Percentiles rank a stretch among this genome's conserved stretches.
These are phyloP conservation scores for Misgurnus anguillicaudatus DNA, from an alignment of 2,113 vertebrate genomes.

Conservation along the genomic window DNA sequence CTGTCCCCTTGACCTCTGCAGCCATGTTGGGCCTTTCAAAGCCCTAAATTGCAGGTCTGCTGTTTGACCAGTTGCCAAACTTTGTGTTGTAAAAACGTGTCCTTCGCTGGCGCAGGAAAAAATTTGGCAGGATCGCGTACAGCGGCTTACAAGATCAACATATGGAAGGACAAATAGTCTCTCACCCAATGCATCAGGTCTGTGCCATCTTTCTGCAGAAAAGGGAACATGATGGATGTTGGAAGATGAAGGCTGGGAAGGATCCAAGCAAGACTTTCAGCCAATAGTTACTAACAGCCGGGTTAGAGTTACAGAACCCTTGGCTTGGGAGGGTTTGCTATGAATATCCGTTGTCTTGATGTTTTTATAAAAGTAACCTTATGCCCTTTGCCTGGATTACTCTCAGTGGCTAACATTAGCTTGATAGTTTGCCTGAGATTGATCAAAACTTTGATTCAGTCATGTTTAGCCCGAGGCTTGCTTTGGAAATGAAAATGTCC, in stretches of 20 bases:
- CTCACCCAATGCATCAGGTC: slow-evolving; percentile 90
- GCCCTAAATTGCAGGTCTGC: slow-evolving; percentile 59
- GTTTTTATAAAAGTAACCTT: slow-evolving; percentile 40
- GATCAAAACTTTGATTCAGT: slow-evolving; percentile 25
- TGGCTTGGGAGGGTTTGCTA: slow-evolving; percentile 67
- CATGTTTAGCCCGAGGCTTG: slow-evolving; percentile 38
- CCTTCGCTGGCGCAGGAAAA: slow-evolving; percentile 74
- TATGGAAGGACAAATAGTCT: slow-evolving; percentile 92
- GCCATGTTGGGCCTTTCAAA: slow-evolving; percentile 47
- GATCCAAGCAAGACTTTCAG: slow-evolving; percentile 78
- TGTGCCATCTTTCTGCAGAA: slow-evolving; percentile 82
- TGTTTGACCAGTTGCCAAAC: slow-evolving; percentile 65
- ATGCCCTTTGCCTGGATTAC: slow-evolving; percentile 29
- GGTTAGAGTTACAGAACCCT: slow-evolving; percentile 74
- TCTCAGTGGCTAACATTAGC: slow-evolving; percentile 36
- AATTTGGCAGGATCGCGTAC: slow-evolving; percentile 85
- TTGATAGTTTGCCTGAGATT: slow-evolving; percentile 33
- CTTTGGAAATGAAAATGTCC: slow-evolving; percentile 11
- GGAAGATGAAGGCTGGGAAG: slow-evolving; percentile 76
- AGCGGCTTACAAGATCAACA: slow-evolving; percentile 91
- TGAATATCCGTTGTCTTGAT: slow-evolving; percentile 43
- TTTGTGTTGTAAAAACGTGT: slow-evolving; percentile 76
- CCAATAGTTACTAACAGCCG: slow-evolving; percentile 66
- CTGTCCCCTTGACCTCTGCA: slow-evolving; percentile 32
- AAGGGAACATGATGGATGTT: slow-evolving; percentile 85